Evolutionary conservation across 2,113 vertebrate genomes (phyloP), one percentile per base, ranked within the genome.

Genomic region (Chaetorhynchus papuensis): DNA sequence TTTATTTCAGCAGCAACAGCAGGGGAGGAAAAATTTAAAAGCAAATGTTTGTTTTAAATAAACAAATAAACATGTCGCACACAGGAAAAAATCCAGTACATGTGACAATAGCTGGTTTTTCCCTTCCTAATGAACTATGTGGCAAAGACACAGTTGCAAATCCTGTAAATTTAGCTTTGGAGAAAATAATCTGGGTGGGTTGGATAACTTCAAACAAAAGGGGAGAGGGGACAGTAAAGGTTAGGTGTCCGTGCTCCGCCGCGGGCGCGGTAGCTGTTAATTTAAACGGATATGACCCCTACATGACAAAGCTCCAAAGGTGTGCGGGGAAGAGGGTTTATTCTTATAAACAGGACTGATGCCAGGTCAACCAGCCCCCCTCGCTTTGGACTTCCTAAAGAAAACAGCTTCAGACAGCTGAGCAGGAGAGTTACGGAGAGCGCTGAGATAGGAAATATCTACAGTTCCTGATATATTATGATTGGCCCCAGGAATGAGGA

Each of bases 321-420:
- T 98, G 98, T 98, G 95, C 41, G 13, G 98, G 98, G 98, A 98
- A 97, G 97, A 96, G 96, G 94, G 96, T 98, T 97, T 94, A 94
- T 97, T 98, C 98, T 99, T 98, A 98, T 98, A 98, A 98, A 98
- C 97, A 97, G 98, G 98, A 98, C 98, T 96, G 97, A 97, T 98
- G 98, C 98, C 98, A 99, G 98, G 98, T 98, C 98, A 98, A 96
- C 96, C 96, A 97, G 97, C 96, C 98, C 98, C 98, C 98, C 98
- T 98, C 92, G 96, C 97, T 98, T 96, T 95, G 96, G 95, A 98
- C 98, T 99, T 99, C 99, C 99, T 99, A 98, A 99, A 98, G 98
- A 99, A 99, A 99, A 99, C 98, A 99, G 95, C 94, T 96, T 90
- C 87, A 39, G 97, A 97, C 97, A 86, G 97, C 97, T 96, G 94